phyloP scores from a whole-genome alignment of 2,888 invertebrate species.

The Chelonus formosanus region DNA sequence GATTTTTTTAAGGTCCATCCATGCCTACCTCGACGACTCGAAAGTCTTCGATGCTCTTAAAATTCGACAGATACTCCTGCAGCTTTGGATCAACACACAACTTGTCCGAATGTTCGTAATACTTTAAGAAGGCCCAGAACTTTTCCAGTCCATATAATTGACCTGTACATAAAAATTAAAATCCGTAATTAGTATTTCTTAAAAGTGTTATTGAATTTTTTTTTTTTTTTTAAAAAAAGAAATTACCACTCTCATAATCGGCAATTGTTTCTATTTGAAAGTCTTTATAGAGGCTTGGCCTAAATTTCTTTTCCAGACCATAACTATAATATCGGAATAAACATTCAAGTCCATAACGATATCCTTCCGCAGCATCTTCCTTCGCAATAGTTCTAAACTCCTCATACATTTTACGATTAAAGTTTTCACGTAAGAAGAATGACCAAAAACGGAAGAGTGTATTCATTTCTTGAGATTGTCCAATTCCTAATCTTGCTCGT shows the following conservation, averaged over 20 bases:
- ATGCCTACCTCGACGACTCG: constrained; percentile 76
- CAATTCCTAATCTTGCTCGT: constrained; percentile 90
- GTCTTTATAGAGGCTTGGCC: constrained; percentile 93
- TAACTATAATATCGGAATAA: constrained; percentile 97
- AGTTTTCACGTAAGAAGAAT: constrained; percentile 97
- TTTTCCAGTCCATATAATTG: constrained; percentile 98
- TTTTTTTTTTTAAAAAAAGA: background rate
- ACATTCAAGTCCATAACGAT: constrained; percentile 87
- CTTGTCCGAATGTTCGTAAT: constrained; percentile 84
- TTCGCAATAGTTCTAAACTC: constrained; percentile 93
- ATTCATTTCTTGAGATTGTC: constrained; percentile 99
- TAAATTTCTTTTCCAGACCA: constrained; percentile 94
- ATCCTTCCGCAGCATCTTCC: constrained; percentile 91
- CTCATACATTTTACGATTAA: constrained; percentile 97
- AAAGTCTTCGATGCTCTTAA: constrained; percentile 90
- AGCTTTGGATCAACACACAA: constrained; percentile 80
- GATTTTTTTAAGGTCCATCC: constrained; percentile 6
- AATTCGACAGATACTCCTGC: constrained; percentile 77
- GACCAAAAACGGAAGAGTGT: constrained; percentile 99
- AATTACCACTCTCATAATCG: constrained; percentile 86
- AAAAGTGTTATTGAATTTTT: too few relatives aligned
- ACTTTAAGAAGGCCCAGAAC: constrained; percentile 99
- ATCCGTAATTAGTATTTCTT: background rate
- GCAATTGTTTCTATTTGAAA: constrained; percentile 92
- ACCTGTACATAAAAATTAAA: constrained; percentile 68